These are phyloP conservation scores for Cepaea nemoralis DNA, from an alignment of 1,140 invertebrate species.

Conservation along the genomic window DNA sequence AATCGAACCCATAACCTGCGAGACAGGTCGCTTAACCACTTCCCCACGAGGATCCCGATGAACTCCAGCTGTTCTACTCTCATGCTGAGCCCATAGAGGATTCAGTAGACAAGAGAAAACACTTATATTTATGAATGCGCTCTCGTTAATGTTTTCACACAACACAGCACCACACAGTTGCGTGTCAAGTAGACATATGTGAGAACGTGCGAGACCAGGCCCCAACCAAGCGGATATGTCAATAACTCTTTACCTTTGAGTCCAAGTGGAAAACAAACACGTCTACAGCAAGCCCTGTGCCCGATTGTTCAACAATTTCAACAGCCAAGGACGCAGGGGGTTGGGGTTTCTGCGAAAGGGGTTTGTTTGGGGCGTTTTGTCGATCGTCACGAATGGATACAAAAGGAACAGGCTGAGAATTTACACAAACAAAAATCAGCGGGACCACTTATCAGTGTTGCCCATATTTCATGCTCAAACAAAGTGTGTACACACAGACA, in stretches of 20 bases:
- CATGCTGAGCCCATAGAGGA: no score
- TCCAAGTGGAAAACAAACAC: background rate
- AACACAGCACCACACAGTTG: no score
- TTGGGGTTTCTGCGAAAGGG: no score
- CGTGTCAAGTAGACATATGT: background rate
- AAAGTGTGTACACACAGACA: background rate
- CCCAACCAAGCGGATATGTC: background rate
- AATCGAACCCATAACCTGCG: no score
- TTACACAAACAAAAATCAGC: background rate
- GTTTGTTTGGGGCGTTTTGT: background rate
- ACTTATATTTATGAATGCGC: no score
- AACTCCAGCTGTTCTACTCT: no score
- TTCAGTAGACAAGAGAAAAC: no score
- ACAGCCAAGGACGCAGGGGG: background rate
- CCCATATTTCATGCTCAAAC: slow-evolving; percentile 2
- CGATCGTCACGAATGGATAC: background rate
- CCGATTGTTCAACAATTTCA: background rate
- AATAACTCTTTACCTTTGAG: slow-evolving; percentile 7
- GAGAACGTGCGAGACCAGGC: background rate
- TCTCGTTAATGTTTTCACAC: no score
- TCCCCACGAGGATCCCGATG: no score
- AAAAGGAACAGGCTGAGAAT: background rate
- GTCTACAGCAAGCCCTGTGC: background rate
- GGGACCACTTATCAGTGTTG: slow-evolving; percentile 12
- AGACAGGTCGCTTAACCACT: no score